Conservation (phyloP, 2,888 invertebrate species). For the Xanthostigma xanthostigma region DNA sequence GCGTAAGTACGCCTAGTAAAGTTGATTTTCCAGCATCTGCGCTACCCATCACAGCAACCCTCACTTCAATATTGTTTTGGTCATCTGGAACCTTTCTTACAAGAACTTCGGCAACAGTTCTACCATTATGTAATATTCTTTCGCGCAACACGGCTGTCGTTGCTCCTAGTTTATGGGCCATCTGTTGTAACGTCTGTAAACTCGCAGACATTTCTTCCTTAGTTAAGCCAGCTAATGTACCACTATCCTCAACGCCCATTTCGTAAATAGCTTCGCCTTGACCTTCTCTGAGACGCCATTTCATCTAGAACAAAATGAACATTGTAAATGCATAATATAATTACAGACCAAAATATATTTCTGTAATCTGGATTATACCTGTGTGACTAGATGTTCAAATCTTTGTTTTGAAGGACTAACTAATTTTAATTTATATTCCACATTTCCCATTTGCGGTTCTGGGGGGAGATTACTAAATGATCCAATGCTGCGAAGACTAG, state of each 20-base stretch:
- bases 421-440: conserved; percentile 91
- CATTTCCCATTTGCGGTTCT: conserved; percentile 86
- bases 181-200: conserved; percentile 66
- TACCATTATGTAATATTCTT: conserved; percentile 35
- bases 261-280: conserved; percentile 97
- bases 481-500: conserved; percentile 31
- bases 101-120: conserved; percentile 73
- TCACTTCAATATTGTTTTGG: conserved; percentile 75
- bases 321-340: not conserved
- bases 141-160: conserved; percentile 60
- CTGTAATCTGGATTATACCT: conserved; percentile 34
- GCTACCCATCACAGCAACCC: conserved; percentile 87
- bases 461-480: conserved; percentile 58
- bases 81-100: conserved; percentile 81
- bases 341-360: not conserved
- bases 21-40: conserved; percentile 98
- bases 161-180: conserved; percentile 81
- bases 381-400: conserved; percentile 92
- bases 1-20: conserved; percentile 85
- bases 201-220: conserved; percentile 76
- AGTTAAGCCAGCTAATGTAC: conserved; percentile 70
- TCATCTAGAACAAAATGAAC: conserved; percentile 43
- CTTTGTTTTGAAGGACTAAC: conserved; percentile 82
- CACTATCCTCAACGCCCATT: conserved; percentile 86
- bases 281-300: conserved; percentile 93